These are phyloP conservation scores for Cyprinus carpio DNA, from an alignment of 2,113 vertebrate species.

Conservation along the genomic window DNA sequence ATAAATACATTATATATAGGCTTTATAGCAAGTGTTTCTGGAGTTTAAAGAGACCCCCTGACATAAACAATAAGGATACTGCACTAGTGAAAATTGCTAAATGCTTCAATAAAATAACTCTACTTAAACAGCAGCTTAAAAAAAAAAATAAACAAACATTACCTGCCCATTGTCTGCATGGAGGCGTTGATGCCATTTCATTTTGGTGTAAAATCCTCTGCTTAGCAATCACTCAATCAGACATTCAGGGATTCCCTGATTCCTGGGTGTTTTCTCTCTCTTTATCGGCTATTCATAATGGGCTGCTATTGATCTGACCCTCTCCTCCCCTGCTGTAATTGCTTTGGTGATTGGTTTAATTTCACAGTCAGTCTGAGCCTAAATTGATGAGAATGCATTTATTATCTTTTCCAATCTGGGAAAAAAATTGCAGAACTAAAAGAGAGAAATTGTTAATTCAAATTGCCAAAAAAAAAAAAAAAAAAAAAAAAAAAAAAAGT, in stretches of 20 bases:
- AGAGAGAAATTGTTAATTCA: slow-evolving; percentile 26
- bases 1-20: not conserved
- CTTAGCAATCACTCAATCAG: slow-evolving; percentile 22
- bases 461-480: not conserved
- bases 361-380: slow-evolving; percentile 55
- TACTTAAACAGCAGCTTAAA: not conserved
- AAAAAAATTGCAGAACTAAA: slow-evolving; percentile 46
- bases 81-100: not conserved
- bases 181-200: not conserved
- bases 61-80: not conserved
- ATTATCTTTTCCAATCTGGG: slow-evolving; percentile 47
- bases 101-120: not conserved
- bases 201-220: not conserved
- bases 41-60: not conserved
- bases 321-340: slow-evolving; percentile 45
- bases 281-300: slow-evolving; percentile 56
- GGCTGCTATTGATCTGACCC: slow-evolving; percentile 49
- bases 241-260: slow-evolving; percentile 42
- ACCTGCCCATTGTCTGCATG: not conserved
- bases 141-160: not conserved
- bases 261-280: slow-evolving; percentile 47
- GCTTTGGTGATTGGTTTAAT: slow-evolving; percentile 57
- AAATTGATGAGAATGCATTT: slow-evolving; percentile 46
- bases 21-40: not conserved
- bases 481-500: not conserved